phyloP scores from a whole-genome alignment of 1,140 invertebrate genomes.

The Drosophila hydei region DNA sequence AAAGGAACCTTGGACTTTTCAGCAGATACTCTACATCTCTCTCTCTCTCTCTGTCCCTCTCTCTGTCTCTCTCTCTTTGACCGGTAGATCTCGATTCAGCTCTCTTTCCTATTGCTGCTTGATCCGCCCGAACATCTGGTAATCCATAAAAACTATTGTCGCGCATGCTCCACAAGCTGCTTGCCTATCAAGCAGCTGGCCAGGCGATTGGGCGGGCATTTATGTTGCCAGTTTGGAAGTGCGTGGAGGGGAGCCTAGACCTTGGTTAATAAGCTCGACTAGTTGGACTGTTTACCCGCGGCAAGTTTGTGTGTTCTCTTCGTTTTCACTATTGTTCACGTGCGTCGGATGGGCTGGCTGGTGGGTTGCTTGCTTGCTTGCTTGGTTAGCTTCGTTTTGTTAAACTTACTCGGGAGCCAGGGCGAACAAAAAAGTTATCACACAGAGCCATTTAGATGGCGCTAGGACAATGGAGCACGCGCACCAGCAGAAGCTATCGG shows the following conservation, averaged over 20 bases:
- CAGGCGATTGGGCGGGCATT: conserved; percentile 16
- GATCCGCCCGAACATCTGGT: background rate
- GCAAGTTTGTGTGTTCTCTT: conserved; percentile 19
- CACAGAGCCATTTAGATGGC: conserved; percentile 28
- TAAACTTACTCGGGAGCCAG: conserved; percentile 11
- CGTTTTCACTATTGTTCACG: background rate
- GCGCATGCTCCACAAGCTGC: conserved; percentile 29
- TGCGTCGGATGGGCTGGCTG: background rate
- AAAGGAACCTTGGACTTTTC: too few species aligned
- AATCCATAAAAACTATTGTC: conserved; percentile 15
- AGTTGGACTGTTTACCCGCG: too few species aligned
- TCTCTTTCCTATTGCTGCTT: background rate
- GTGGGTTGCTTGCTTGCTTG: too few species aligned
- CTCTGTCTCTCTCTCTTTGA: too few species aligned
- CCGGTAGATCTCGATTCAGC: too few species aligned
- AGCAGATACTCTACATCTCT: too few species aligned
- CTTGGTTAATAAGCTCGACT: too few species aligned
- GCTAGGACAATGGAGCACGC: conserved; percentile 42
- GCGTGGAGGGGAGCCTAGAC: too few species aligned
- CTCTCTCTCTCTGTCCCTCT: too few species aligned
- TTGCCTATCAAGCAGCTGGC: conserved; percentile 5
- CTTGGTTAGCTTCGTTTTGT: conserved; percentile 9
- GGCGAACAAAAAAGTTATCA: conserved; percentile 30
- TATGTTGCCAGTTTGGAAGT: conserved; percentile 10
- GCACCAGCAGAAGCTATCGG: conserved; percentile 15